Evolutionary conservation across 2,113 vertebrate species (phyloP).

Genomic region (Martes martes): DNA sequence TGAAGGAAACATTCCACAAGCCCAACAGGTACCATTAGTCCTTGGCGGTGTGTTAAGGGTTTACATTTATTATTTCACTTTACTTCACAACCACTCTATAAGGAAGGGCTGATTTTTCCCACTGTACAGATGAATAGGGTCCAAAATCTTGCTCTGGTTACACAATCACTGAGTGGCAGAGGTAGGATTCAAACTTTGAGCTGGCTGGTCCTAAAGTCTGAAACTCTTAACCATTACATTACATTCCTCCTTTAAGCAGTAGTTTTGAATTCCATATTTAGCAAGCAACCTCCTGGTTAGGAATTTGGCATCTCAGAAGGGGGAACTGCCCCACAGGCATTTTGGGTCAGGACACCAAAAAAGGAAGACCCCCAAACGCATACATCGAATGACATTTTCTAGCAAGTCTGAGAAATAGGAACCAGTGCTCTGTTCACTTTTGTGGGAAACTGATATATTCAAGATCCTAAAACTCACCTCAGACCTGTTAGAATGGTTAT

Average conservation of each 20-base stretch:
- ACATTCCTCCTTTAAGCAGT: neutral
- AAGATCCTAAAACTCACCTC: neutral
- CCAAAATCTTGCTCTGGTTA: neutral
- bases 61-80: neutral
- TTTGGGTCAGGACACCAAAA: conserved; percentile 13
- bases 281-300: neutral
- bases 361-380: neutral
- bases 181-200: neutral
- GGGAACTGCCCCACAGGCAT: neutral
- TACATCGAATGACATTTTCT: conserved; percentile 14
- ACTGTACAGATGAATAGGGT: neutral
- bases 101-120: neutral
- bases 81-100: neutral
- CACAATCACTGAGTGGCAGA: neutral
- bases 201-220: neutral
- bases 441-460: neutral
- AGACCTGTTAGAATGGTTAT: neutral
- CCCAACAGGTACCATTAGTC: neutral
- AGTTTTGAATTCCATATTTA: neutral
- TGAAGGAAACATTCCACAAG: neutral
- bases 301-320: neutral
- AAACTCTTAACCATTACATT: neutral
- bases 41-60: neutral
- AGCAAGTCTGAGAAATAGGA: neutral
- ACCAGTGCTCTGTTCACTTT: neutral